Conservation (phyloP, 2,888 invertebrate genomes). For the Hymenopus coronatus region DNA sequence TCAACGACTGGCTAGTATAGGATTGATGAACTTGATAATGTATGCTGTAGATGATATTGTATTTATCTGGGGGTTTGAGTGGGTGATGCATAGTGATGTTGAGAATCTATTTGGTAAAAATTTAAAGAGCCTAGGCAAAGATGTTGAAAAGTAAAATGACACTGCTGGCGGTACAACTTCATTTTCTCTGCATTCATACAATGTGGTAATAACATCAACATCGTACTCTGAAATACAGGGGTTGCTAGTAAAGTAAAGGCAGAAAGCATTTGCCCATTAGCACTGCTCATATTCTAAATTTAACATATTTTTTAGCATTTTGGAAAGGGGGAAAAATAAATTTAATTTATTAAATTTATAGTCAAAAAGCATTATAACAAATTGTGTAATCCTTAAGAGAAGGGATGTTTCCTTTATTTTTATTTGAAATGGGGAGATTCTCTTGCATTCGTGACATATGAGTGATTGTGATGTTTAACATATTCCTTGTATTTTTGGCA, state of each 20-base stretch:
- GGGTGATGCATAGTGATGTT: neutral
- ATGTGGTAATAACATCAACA: neutral
- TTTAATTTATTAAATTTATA: neutral
- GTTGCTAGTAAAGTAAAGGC: neutral
- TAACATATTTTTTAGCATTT: neutral
- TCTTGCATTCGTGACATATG: neutral
- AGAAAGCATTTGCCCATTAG: neutral
- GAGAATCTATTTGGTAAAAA: constrained; percentile 7
- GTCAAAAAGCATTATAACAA: neutral
- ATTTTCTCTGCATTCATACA: neutral
- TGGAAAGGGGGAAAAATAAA: neutral
- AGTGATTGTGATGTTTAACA: no score
- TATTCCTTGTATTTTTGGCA: neutral
- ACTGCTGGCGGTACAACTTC: neutral
- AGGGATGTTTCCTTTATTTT: neutral
- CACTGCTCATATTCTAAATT: neutral
- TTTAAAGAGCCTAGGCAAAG: constrained; percentile 1
- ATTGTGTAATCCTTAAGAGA: neutral
- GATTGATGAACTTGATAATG: neutral
- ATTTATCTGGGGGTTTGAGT: constrained; percentile 9
- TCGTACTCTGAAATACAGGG: neutral
- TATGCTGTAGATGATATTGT: constrained; percentile 18
- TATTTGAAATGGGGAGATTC: neutral
- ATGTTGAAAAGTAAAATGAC: neutral
- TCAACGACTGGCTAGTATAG: neutral